Evolutionary conservation across 2,113 vertebrate species (phyloP), one percentile per base, ranked within the genome.

Genomic region (Otus sunia): DNA sequence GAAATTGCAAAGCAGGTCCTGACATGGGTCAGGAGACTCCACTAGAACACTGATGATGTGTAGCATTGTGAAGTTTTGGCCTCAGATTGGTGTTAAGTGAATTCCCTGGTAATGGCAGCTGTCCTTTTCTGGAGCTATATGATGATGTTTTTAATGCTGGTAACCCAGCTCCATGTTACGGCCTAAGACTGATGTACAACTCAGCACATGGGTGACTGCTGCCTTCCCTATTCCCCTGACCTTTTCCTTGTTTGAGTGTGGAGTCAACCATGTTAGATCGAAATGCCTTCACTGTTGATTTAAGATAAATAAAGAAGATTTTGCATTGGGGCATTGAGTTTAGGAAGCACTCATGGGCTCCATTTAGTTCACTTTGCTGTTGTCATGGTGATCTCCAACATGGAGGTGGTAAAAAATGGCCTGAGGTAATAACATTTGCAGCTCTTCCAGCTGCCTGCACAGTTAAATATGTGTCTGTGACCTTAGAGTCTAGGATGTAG

Each of bases 211-310:
- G 20, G 43, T 64, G 58, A 34, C 60, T 68, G 36, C 66, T 93
- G 75, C 56, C 43, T 68, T 97, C 52, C 30, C 23, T 52, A 4
- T 72, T 86, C 39, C 49, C 66, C 52, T 90, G 91, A 94, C 69
- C 87, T 91, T 93, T 85, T 75, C 62, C 77, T 72, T 94, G 62
- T 95, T 95, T 93, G 62, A 82, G 23, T 49, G 66, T 78, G 49
- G 87, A 96, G 81, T 90, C 91, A 94, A 52, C 62, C 39, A 53
- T 63, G 62, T 73, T 85, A 53, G 73, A 76, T 22, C 90, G 87
- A 95, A 95, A 88, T 95, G 77, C 52, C 73, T 89, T 96, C 52
- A 56, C 66, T 94, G 60, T 87, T 95, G 84, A 75, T 91, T 95
- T 90, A 91, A 87, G 64, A 88, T 66, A 1, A n/a, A 58, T 56